Conservation (phyloP, 2,797 vertebrate species). For the Setipinna tenuifilis region DNA sequence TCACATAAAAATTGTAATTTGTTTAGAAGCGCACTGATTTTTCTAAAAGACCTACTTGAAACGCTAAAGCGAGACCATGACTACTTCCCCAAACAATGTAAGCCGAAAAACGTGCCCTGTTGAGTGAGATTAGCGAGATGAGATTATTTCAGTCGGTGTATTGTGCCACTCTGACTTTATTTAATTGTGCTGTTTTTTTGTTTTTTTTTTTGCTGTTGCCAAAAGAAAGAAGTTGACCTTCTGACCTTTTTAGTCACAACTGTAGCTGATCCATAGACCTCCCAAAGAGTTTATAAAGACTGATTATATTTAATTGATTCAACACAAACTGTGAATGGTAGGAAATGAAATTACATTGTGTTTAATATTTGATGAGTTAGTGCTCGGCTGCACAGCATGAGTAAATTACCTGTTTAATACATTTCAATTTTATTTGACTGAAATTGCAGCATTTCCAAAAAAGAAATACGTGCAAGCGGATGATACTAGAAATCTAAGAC, state of each 20-base stretch:
- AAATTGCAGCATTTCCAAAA: not conserved
- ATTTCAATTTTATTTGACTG: not conserved
- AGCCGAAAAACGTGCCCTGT: not conserved
- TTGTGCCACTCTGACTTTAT: not conserved
- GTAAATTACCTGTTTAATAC: not conserved
- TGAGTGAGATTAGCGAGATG: not conserved
- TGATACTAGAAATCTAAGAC: not conserved
- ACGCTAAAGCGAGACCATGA: not conserved
- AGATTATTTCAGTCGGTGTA: not conserved
- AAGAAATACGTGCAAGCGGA: not conserved
- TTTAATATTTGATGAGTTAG: not conserved
- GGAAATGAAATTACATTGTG: not conserved
- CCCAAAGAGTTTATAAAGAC: not conserved
- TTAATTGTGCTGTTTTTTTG: not conserved
- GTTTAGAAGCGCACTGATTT: not conserved
- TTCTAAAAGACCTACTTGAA: not conserved
- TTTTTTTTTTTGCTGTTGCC: not conserved
- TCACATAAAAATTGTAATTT: not conserved
- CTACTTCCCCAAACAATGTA: not conserved
- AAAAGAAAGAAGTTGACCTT: not conserved
- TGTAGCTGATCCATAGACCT: not conserved
- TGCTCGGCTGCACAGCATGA: not conserved
- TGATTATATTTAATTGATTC: slow-evolving; percentile 10
- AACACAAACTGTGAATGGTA: not conserved
- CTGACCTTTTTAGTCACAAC: not conserved